Evolutionary conservation across 92 coral and sea anemone genomes (phyloP).

Genomic region (Epizoanthus rinbou): DNA sequence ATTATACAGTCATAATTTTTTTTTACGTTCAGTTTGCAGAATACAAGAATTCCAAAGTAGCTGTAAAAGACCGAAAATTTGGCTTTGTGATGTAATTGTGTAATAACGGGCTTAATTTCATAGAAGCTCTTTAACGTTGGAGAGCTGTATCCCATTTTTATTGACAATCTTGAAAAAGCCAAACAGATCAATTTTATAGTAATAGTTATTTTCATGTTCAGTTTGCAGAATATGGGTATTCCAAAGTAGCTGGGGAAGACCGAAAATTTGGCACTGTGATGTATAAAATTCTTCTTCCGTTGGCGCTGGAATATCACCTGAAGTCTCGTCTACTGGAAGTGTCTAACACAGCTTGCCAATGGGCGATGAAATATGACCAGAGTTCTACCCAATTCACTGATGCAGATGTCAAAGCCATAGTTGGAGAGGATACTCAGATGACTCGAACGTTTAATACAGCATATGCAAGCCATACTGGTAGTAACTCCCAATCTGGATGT

Average conservation of each 20-base stretch:
- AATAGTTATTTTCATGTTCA: too few relatives aligned
- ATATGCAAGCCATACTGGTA: background rate
- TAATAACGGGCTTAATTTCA: too few relatives aligned
- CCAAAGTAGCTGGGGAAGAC: constrained; percentile 16
- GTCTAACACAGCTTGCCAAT: constrained; percentile 9
- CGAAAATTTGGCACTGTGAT: constrained; percentile 59
- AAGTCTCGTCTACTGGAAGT: constrained; percentile 56
- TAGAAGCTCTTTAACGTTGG: too few relatives aligned
- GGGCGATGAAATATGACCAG: constrained; percentile 27
- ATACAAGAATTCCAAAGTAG: too few relatives aligned
- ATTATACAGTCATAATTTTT: too few relatives aligned
- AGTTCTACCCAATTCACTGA: background rate
- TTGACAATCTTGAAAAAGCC: too few relatives aligned
- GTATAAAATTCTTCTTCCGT: constrained; percentile 45
- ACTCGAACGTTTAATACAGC: background rate
- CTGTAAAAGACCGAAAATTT: too few relatives aligned
- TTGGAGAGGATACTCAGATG: constrained; percentile 27
- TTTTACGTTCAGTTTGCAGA: too few relatives aligned
- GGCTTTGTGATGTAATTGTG: too few relatives aligned
- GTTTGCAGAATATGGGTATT: too few relatives aligned
- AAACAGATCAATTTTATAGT: too few relatives aligned
- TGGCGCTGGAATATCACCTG: constrained; percentile 61
- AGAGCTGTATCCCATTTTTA: too few relatives aligned
- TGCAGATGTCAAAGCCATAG: constrained; percentile 11
- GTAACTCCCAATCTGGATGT: background rate